These are phyloP conservation scores for Acholoe squamosa DNA, from an alignment of 2,888 invertebrate species.

Conservation along the genomic window DNA sequence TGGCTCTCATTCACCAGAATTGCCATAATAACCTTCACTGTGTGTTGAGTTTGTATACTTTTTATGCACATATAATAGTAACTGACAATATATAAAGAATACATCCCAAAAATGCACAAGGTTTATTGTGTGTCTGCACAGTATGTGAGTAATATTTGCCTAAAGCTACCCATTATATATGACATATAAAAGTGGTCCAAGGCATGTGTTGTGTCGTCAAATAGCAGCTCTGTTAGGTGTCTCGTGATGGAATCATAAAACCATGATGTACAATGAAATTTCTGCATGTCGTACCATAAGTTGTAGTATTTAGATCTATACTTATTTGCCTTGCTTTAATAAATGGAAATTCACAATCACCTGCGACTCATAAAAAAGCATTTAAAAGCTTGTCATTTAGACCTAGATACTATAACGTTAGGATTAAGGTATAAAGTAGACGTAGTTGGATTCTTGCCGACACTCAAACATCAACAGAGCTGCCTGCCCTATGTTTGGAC, in stretches of 20 bases:
- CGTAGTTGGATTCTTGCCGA: background rate
- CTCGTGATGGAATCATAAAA: background rate
- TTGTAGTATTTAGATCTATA: background rate
- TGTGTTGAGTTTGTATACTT: constrained; percentile 27
- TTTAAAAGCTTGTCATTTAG: background rate
- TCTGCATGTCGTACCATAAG: background rate
- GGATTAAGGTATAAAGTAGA: background rate
- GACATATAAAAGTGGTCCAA: constrained; percentile 27
- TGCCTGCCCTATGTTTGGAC: constrained; percentile 53
- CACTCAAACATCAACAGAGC: constrained; percentile 42
- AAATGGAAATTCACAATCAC: background rate
- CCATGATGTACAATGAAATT: background rate
- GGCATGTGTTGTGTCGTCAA: constrained; percentile 6
- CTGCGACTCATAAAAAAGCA: background rate
- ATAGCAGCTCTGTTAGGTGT: constrained; percentile 41
- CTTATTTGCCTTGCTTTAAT: background rate
- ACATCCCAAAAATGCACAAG: background rate
- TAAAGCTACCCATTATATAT: background rate
- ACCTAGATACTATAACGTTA: background rate
- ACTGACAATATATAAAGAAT: constrained; percentile 11
- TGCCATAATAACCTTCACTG: constrained; percentile 46
- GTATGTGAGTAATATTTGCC: background rate
- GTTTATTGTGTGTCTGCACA: constrained; percentile 40
- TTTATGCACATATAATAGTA: constrained; percentile 45
- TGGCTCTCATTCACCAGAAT: background rate